Conservation (phyloP, 2,888 invertebrate genomes). For the Dynastes grantii region DNA sequence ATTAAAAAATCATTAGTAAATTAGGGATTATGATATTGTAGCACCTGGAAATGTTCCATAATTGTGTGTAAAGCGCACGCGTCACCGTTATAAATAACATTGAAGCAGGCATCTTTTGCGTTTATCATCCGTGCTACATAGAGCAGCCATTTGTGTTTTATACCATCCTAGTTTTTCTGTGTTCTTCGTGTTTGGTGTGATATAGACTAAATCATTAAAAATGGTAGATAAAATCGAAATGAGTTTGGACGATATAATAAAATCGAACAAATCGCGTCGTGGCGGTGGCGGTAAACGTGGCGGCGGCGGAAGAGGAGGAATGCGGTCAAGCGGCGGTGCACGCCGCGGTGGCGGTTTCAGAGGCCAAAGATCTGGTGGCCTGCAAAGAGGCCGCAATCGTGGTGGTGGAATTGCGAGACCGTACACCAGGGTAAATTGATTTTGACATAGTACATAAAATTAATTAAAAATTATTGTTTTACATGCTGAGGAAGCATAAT, state of each 20-base stretch:
- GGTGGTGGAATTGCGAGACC: slow-evolving; percentile 81
- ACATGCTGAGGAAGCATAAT: slow-evolving; percentile 56
- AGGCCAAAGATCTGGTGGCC: slow-evolving; percentile 65
- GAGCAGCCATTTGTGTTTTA: slow-evolving; percentile 41
- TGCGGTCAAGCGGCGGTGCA: slow-evolving; percentile 69
- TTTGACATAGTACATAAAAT: slow-evolving; percentile 61
- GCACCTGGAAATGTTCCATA: slow-evolving; percentile 7
- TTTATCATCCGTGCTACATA: background rate
- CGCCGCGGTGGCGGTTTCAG: slow-evolving; percentile 72
- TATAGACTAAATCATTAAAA: slow-evolving; percentile 64
- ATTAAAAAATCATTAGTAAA: background rate
- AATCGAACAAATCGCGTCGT: slow-evolving; percentile 82
- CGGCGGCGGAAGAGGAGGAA: slow-evolving; percentile 61
- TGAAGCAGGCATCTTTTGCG: slow-evolving; percentile 18
- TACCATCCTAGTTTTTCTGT: slow-evolving; percentile 22
- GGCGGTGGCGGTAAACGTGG: slow-evolving; percentile 73
- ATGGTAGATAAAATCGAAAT: slow-evolving; percentile 97
- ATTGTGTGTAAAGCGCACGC: slow-evolving; percentile 25
- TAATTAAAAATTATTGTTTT: slow-evolving; percentile 25
- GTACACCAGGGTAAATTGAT: slow-evolving; percentile 79
- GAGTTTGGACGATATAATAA: slow-evolving; percentile 98
- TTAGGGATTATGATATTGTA: background rate
- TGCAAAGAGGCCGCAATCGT: slow-evolving; percentile 82
- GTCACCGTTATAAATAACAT: slow-evolving; percentile 34
- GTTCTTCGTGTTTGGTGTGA: background rate